Evolutionary conservation across 92 coral and sea anemone genomes (phyloP).

Genomic region (Diadumene lineata): DNA sequence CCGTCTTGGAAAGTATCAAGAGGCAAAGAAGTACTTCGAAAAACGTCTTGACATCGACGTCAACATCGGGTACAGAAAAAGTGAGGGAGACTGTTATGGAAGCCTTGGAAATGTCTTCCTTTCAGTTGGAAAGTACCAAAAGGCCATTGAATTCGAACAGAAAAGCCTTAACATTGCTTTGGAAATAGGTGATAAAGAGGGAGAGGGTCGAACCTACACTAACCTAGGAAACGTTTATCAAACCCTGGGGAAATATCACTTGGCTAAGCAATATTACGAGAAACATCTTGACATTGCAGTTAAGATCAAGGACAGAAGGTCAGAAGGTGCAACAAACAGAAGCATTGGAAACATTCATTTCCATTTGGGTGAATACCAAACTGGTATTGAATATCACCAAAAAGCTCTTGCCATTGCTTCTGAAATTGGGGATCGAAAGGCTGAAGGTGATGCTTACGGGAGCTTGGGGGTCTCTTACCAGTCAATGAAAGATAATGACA

Average conservation of each 20-base stretch:
- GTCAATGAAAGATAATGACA: not conserved
- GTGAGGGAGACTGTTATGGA: constrained; percentile 7
- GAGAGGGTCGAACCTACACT: not conserved
- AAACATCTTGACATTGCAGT: not conserved
- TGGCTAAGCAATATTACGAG: not conserved
- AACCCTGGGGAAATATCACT: not conserved
- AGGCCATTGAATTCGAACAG: not conserved
- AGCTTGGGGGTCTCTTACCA: not conserved
- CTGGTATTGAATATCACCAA: not conserved
- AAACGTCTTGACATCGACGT: constrained; percentile 3
- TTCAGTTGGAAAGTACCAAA: not conserved
- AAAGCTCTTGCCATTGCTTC: not conserved
- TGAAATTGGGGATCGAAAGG: not conserved
- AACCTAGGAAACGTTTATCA: not conserved
- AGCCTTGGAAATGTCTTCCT: not conserved
- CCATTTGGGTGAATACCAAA: not conserved
- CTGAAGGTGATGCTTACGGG: not conserved
- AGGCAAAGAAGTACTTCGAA: constrained; percentile 14
- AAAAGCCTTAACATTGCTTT: not conserved
- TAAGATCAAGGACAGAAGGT: not conserved
- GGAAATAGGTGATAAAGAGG: not conserved
- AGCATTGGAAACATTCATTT: not conserved
- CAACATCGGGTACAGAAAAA: not conserved
- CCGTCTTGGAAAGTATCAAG: constrained; percentile 8
- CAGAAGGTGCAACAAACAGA: not conserved